Percentiles rank a stretch among this genome's conserved stretches.
Evolutionary conservation across 2,888 invertebrate genomes (phyloP).

Genomic region (Chloroclysta siterata): DNA sequence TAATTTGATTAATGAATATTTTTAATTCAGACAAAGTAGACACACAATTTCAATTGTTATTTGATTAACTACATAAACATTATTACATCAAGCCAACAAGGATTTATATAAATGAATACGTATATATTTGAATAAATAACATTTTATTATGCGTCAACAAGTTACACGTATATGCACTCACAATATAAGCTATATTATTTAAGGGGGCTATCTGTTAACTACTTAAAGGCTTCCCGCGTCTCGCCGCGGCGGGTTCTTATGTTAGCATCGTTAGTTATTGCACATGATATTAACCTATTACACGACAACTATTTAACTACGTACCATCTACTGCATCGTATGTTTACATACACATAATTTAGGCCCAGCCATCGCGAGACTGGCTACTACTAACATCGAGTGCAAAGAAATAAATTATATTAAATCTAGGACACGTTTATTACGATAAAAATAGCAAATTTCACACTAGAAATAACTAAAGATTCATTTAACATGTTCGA

Average conservation of each 20-base stretch:
- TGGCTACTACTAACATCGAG: conserved; percentile 56
- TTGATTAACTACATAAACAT: conserved; percentile 51
- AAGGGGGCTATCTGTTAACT: conserved; percentile 59
- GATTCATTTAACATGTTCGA: conserved; percentile 77
- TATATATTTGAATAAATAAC: conserved; percentile 54
- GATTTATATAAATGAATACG: conserved; percentile 60
- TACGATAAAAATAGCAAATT: conserved; percentile 74
- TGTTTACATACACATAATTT: conserved; percentile 42
- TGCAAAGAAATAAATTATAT: conserved; percentile 76
- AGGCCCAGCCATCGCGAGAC: conserved; percentile 46
- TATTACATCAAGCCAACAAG: conserved; percentile 70
- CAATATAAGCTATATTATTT: conserved; percentile 65
- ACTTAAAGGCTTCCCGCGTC: conserved; percentile 66
- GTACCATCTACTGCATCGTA: conserved; percentile 44
- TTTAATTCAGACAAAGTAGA: conserved; percentile 46
- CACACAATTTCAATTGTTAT: conserved; percentile 44
- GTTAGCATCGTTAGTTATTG: conserved; percentile 71
- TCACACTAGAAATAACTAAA: conserved; percentile 80
- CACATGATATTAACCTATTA: conserved; percentile 63
- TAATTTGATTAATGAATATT: conserved; percentile 49
- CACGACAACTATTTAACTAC: conserved; percentile 56
- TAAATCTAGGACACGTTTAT: conserved; percentile 67
- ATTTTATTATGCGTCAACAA: conserved; percentile 82
- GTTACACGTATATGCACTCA: conserved; percentile 63
- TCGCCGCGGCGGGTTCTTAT: conserved; percentile 66